Evolutionary conservation across 2,113 vertebrate genomes (phyloP).

Genomic region (Aepyceros melampus): DNA sequence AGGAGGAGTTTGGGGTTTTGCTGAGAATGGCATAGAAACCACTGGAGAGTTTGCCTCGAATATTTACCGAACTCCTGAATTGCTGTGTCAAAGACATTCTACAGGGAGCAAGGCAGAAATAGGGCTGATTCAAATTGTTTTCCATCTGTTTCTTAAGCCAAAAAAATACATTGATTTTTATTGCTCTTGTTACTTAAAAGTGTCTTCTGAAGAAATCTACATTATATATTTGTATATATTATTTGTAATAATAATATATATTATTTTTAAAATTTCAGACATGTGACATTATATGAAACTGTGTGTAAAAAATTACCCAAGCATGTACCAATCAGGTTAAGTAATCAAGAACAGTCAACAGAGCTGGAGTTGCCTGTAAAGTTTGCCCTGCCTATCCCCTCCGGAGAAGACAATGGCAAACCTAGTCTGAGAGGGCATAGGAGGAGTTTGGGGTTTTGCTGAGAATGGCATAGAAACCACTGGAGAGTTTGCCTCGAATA

Average conservation of each 20-base stretch:
- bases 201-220: neutral
- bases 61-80: no score
- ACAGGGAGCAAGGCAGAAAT: neutral
- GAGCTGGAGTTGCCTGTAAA: neutral
- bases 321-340: neutral
- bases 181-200: neutral
- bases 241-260: neutral
- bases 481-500: neutral
- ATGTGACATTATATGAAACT: neutral
- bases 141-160: neutral
- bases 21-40: neutral
- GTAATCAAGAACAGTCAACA: neutral
- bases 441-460: neutral
- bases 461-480: neutral
- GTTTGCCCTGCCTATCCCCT: no score
- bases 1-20: neutral
- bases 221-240: neutral
- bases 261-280: neutral
- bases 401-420: no score
- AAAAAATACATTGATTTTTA: neutral
- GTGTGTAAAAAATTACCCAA: neutral
- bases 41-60: neutral
- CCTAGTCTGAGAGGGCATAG: rapidly evolving
- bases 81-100: neutral
- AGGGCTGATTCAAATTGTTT: neutral